Evolutionary conservation across 1,140 invertebrate genomes (phyloP).

Genomic region (Saxidomus purpurata): DNA sequence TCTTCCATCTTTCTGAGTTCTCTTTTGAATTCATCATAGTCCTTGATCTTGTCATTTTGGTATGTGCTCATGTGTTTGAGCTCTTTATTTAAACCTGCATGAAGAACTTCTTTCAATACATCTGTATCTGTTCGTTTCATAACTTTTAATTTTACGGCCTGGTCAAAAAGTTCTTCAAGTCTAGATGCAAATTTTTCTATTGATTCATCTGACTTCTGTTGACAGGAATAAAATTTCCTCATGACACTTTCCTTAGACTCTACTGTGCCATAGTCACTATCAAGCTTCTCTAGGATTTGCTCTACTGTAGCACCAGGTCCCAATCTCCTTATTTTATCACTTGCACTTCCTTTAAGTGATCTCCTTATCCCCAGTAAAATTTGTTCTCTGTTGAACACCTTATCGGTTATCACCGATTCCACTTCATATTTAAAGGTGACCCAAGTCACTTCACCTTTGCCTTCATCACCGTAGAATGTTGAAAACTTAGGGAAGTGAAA

Average conservation of each 20-base stretch:
- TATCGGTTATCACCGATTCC: too few relatives aligned
- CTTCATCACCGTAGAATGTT: not conserved
- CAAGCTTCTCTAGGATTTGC: slow-evolving; percentile 19
- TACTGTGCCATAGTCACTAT: slow-evolving; percentile 37
- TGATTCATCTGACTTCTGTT: slow-evolving; percentile 18
- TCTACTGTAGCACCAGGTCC: slow-evolving; percentile 9
- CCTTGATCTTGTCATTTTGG: slow-evolving; percentile 34
- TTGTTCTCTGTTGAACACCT: too few relatives aligned
- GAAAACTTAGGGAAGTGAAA: not conserved
- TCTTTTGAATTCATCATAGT: slow-evolving; percentile 50
- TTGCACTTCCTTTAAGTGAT: too few relatives aligned
- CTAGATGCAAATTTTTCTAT: slow-evolving; percentile 22
- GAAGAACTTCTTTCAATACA: slow-evolving; percentile 35
- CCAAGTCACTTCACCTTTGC: too few relatives aligned
- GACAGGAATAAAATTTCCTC: slow-evolving; percentile 42
- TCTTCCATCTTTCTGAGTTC: slow-evolving; percentile 47
- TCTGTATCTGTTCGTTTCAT: not conserved
- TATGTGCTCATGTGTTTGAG: slow-evolving; percentile 44
- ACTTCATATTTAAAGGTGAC: too few relatives aligned
- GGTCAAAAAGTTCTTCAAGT: slow-evolving; percentile 47
- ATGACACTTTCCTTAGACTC: slow-evolving; percentile 50
- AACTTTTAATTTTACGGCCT: slow-evolving; percentile 25
- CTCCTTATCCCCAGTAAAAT: too few relatives aligned
- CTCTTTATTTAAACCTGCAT: slow-evolving; percentile 31
- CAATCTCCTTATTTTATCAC: too few relatives aligned